Conservation (phyloP, 2,888 invertebrate species). For the Unio pictorum region DNA sequence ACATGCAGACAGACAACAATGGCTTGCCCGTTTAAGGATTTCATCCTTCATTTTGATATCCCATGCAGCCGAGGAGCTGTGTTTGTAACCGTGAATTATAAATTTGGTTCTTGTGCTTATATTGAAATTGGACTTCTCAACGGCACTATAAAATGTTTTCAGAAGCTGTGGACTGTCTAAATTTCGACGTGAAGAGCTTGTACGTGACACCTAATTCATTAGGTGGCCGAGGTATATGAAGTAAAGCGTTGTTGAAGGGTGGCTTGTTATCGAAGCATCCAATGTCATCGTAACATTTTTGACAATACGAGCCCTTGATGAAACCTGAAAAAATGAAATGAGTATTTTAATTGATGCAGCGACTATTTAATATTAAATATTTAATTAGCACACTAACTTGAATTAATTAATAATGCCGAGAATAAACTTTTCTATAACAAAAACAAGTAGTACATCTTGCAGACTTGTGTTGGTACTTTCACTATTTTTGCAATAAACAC, state of each 20-base stretch:
- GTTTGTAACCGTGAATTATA: slow-evolving; percentile 52
- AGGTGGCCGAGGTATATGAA: slow-evolving; percentile 30
- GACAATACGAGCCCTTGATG: no score
- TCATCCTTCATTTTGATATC: slow-evolving; percentile 32
- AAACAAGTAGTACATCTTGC: no score
- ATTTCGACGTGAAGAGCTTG: slow-evolving; percentile 76
- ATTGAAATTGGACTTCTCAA: slow-evolving; percentile 25
- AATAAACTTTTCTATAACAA: no score
- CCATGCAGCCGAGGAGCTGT: slow-evolving; percentile 34
- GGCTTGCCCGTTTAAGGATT: slow-evolving; percentile 31
- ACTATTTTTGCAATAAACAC: no score
- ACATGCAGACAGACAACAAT: no score
- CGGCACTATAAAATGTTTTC: neutral
- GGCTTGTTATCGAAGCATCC: slow-evolving; percentile 31
- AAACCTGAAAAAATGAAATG: neutral
- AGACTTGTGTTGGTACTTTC: no score
- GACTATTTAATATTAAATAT: no score
- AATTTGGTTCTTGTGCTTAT: slow-evolving; percentile 30
- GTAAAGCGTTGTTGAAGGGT: slow-evolving; percentile 26
- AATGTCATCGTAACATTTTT: neutral
- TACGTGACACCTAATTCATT: slow-evolving; percentile 82
- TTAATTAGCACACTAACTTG: no score
- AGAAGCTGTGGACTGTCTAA: slow-evolving; percentile 10
- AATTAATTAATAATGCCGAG: no score
- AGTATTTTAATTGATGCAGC: no score